Base-by-base conservation (phyloP, 2,888 invertebrate genomes). In the Drosophila anceps region DNA sequence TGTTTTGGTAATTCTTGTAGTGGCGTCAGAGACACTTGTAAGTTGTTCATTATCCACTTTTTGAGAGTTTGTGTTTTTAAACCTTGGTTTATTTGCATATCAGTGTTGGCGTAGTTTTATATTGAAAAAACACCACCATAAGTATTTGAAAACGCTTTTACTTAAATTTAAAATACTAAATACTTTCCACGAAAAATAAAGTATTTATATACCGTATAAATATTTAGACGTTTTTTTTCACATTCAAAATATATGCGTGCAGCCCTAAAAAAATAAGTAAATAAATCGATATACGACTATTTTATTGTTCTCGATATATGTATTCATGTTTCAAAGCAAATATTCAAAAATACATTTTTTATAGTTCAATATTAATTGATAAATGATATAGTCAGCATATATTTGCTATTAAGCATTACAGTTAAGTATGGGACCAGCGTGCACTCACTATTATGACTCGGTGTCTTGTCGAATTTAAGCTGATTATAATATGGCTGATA, bases 21-120 rank as follows among this genome's bases (percentile, higher is more conserved):
- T 2, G 55, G 7, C 3, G 55, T 58, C 18, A 87, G 57, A 3
- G 48, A 44, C 0, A 70, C 31, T 9, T 6, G 46, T n/a, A 67
- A 29, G 51, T 67, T 51, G 0, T 35, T 8, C 1, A 18, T 4
- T 8, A 81, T 41, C 84, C 84, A 89, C 89, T 81, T 89, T 10
- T n/a, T 13, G 3, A 27, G 1, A 43, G 43, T 13, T n/a, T 13
- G 5, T 13, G 20, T 41, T 73, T 60, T 20, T 58, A 65, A 37
- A 24, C 20, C 4, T 41, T 39, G 20, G 39, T 2, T 51, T 24
- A 46, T 24, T 41, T 3, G 18, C 10, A 15, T 3, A 10, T 9
- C 6, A 51, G 59, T 65, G 77, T 55, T 44, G 46, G 55, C 50
- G 51, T n/a, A 46, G 39, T 27, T 24, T 33, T 2, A 4, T 18